Evolutionary conservation across 2,797 vertebrate species (phyloP), one percentile per base, ranked within the genome.

Genomic region (Crenichthys baileyi): DNA sequence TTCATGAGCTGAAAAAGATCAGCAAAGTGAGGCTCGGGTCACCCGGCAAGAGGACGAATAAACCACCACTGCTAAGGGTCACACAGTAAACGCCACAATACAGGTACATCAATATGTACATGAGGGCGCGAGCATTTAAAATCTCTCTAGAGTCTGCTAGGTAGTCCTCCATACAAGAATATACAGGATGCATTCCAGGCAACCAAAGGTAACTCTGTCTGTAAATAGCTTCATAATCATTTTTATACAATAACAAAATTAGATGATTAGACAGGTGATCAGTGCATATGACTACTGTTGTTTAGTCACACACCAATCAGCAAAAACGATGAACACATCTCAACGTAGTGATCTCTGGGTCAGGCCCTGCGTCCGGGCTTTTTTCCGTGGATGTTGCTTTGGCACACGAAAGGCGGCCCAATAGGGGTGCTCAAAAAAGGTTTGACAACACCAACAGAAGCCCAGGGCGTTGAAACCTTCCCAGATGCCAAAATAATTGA

Each of bases 1-100:
- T 95, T 93, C 90, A 94, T 95, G 87, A 93, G 91, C 90, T 93
- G 89, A 93, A 86, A 87, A 89, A 90, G 81, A 91, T 93, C 90
- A 92, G 91, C 89, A 48, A 85, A 87, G 88, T 91, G 92, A 90
- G 92, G 91, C 85, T 92, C 85, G 50, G 85, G 87, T 89, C 75
- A 39, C 87, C 89, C 89, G 82, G 77, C 48, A 41, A 76, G 87
- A 89, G 86, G 88, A 90, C 88, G 73, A 87, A 87, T 72, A 80
- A 92, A 85, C 86, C 89, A 77, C 83, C 91, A 90, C 90, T 77
- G 85, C 90, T 79, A 84, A 80, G 90, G 91, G 89, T 93, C 86
- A 90, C 89, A 89, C 89, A 90, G 91, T 88, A 86, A 90, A 94
- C 90, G 86, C 90, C 92, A 91, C 88, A 85, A 87, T 85, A 39